Base-by-base conservation (phyloP, 2,113 vertebrate species). In the Cathartes aura region DNA sequence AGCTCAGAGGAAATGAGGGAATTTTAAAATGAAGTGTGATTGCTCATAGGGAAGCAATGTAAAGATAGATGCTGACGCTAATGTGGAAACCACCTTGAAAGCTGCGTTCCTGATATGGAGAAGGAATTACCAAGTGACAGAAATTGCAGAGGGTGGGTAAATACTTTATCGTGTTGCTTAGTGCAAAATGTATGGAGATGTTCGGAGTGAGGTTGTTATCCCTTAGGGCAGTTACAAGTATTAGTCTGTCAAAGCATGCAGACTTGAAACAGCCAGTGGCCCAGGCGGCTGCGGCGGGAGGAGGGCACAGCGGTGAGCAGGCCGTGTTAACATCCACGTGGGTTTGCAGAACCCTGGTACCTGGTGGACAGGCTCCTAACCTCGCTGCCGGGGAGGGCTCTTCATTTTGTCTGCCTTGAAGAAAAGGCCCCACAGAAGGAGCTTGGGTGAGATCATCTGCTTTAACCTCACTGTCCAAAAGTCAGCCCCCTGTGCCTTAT, bases 291-390 rank as follows among this genome's bases (percentile, higher is more conserved):
- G 62, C 3, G 0, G 15, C 0, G 0, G 66, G 81, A 76, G 59
- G 32, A 76, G 59, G 43, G 66, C 70, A 6, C 40, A 22, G 5
- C 6, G 6, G 24, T 5, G 11, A 55, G 47, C 47, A 34, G 87
- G 23, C 29, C 0, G 0, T 9, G 43, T 27, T 70, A 26, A 16
- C 3, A 2, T 62, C 45, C 30, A 12, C 0, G 0, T 71, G 80
- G 55, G n/a, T 87, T 15, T 74, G 81, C 32, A 63, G 68, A 72
- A 34, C 48, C 8, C 26, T 42, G 56, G 43, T 47, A 75, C 74
- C 48, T 75, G 59, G 21, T 8, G 48, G 38, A 70, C 1, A 8
- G 26, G 32, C 52, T 92, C 55, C 78, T 42, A 6, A 62, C 52
- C 62, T 71, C 1, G 0, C 71, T 89, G 90, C 40, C 27, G 36